Evolutionary conservation across 2,888 invertebrate species (phyloP), one percentile per base, ranked within the genome.

Genomic region (Lithosia quadra): DNA sequence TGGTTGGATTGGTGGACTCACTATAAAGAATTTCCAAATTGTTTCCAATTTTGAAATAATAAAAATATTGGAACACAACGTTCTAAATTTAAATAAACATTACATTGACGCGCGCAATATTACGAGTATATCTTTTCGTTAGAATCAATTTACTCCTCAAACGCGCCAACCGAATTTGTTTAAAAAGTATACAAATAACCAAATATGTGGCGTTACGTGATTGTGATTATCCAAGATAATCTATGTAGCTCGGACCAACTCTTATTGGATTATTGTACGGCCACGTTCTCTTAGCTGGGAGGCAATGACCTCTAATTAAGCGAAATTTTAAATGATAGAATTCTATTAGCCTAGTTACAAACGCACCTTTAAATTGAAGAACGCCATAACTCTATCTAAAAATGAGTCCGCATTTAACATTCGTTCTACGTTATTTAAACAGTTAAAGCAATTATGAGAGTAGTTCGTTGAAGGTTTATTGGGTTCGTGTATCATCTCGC

Each of bases 391-490:
- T 67, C 65, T 65, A 67, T 72, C 65, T 78, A 73, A 72, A 56
- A 74, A 73, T 74, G 76, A 76, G 72, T 55, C 69, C 62, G 70
- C 70, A 76, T 79, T 79, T 69, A 73, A 71, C 60, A 79, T 82
- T 78, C 76, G 80, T 73, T 78, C 63, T 80, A 70, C 75, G 65
- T 62, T 73, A 67, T 74, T 82, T 77, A 76, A 82, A 77, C 75
- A 69, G 77, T 74, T 69, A 68, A 64, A 67, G 64, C 75, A 74
- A 80, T 81, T 76, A 74, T 43, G 71, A 71, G 24, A 59, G 67
- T 69, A 72, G 69, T 72, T 71, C 65, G 68, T 71, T 72, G 70
- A 63, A 34, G 64, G 39, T 49, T 65, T 73, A 68, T 70, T 65
- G 33, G 49, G 49, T 18, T 8, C 18, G 9, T n/a, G 49, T 49